A percentile compares a stretch with the other conserved stretches of the same genome.
Evolutionary conservation across 1,140 invertebrate species (phyloP).

Genomic region (Temnothorax curvispinosus): DNA sequence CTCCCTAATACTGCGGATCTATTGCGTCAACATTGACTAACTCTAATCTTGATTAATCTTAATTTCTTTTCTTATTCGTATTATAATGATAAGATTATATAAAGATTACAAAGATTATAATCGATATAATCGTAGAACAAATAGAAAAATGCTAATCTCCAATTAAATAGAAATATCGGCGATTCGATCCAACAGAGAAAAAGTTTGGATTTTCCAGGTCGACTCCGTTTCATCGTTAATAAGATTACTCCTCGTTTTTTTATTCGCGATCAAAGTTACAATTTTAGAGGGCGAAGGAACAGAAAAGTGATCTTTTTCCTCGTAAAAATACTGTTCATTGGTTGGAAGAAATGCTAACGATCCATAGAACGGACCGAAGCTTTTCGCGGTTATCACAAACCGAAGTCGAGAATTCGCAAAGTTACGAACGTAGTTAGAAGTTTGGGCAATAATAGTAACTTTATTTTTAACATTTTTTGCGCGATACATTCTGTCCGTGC

Average conservation of each 20-base stretch:
- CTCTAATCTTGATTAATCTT: background rate
- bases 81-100: conserved; percentile 5
- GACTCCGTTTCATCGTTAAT: background rate
- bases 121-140: background rate
- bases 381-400: background rate
- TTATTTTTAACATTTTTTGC: background rate
- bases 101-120: background rate
- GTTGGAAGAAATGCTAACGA: conserved; percentile 6
- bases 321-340: conserved; percentile 25
- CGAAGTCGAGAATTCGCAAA: background rate
- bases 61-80: background rate
- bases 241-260: background rate
- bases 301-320: background rate
- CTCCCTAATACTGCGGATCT: no score
- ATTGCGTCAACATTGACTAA: background rate
- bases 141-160: background rate
- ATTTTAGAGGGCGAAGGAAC: background rate
- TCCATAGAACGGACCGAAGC: background rate
- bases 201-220: background rate
- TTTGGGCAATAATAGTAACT: conserved; percentile 26
- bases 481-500: background rate
- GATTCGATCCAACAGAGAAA: background rate
- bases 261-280: background rate
- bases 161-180: background rate
- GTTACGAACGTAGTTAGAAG: conserved; percentile 10